Percentiles rank a stretch among this genome's conserved stretches.
Conservation (phyloP, 2,888 invertebrate genomes). For the Drosophila barbarae region DNA sequence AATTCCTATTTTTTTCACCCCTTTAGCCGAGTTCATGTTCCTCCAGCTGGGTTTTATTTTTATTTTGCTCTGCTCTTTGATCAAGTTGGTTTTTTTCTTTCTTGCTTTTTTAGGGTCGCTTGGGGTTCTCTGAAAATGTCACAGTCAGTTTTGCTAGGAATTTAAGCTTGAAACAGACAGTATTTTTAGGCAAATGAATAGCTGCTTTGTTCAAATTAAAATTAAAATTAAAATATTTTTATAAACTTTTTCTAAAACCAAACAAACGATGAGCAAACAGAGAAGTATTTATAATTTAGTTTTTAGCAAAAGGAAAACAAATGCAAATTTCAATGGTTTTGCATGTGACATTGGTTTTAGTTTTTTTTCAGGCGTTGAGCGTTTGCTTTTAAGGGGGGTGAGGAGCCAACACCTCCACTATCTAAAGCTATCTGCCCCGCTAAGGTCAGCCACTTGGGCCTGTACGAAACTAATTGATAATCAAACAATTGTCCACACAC, state of each 20-base stretch:
- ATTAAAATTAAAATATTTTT: not conserved
- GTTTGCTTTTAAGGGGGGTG: not conserved
- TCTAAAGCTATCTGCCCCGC: conserved; percentile 31
- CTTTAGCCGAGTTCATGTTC: conserved; percentile 1
- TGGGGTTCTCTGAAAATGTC: conserved; percentile 11
- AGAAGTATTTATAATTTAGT: conserved; percentile 35
- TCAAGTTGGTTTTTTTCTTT: not conserved
- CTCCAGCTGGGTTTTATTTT: conserved; percentile 21
- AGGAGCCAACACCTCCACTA: conserved; percentile 16
- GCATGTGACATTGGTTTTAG: conserved; percentile 56
- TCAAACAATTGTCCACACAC: conserved; percentile 57
- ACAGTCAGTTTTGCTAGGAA: conserved; percentile 1
- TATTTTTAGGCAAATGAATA: not conserved
- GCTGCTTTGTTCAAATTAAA: not conserved
- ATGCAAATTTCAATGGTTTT: conserved; percentile 27
- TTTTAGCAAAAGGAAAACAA: not conserved
- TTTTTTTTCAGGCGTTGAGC: conserved; percentile 27
- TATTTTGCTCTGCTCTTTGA: conserved; percentile 20
- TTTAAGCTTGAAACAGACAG: not conserved
- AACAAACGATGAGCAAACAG: not conserved
- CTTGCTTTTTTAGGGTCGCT: conserved; percentile 1
- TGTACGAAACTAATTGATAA: conserved; percentile 63
- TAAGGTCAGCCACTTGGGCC: conserved; percentile 38
- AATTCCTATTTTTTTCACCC: not conserved
- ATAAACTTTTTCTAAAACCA: too few species aligned